Base-by-base conservation (phyloP, 2,797 vertebrate species). In the Sphaeramia orbicularis region DNA sequence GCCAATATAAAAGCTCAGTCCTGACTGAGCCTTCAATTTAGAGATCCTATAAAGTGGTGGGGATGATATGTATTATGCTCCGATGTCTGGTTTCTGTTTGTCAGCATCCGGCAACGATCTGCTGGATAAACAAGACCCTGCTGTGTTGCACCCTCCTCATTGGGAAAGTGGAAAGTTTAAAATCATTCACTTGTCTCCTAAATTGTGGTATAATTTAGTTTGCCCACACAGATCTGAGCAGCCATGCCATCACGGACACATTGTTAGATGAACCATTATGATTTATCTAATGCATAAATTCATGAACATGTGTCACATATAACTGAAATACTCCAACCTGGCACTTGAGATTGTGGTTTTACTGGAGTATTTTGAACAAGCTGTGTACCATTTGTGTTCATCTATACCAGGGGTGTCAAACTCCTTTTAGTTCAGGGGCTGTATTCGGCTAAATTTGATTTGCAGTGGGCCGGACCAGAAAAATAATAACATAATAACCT, bases 1-100 rank as follows among this genome's bases (percentile, higher is more conserved):
- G 1, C 40, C n/a, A 15, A 27, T 42, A 42, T 42, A n/a, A 42
- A 42, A 15, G 40, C n/a, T 60, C n/a, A 16, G 27, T 47, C 40
- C 71, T 65, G 67, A 37, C 49, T 51, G 65, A 72, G 47, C 51
- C 11, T 60, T 83, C 47, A 49, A 10, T 59, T 68, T 68, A 13
- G 47, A 71, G 73, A 43, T 64, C 55, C 68, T 69, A 65, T 65
- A 71, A 47, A 30, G 36, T 40, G 19, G 15, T 12, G 12, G 30
- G 52, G 68, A 50, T 53, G 42, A 68, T 72, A 47, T 62, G 24
- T 53, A 24, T 48, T 41, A 40, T 75, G 55, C 30, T 67, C 44
- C 56, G 42, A 56, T 65, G 40, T 55, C 53, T 58, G 27, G 37
- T 43, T 58, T 76, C 68, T 50, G 13, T 78, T 65, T 42, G 27